These are phyloP conservation scores for Dynastes tityus DNA, from an alignment of 2,888 invertebrate species.

Conservation along the genomic window DNA sequence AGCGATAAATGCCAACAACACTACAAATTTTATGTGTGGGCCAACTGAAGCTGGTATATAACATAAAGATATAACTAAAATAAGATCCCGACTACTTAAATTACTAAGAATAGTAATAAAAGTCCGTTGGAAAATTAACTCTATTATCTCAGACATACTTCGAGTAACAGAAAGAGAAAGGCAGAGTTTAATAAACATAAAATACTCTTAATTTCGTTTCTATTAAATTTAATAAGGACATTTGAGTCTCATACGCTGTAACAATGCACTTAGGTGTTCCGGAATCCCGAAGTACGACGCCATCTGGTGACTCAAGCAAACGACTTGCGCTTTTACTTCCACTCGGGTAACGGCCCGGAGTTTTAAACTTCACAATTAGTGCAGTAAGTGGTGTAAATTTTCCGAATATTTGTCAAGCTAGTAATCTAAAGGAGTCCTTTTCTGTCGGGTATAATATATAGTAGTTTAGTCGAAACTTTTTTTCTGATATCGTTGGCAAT, in stretches of 20 bases:
- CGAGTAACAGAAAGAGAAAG: constrained; percentile 2
- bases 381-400: constrained; percentile 42
- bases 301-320: constrained; percentile 4
- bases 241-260: constrained; percentile 52
- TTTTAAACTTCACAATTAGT: constrained; percentile 50
- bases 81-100: too few species aligned
- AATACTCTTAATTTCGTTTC: constrained; percentile 61
- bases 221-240: constrained; percentile 63
- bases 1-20: too few species aligned
- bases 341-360: constrained; percentile 12
- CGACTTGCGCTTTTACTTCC: constrained; percentile 42
- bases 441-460: constrained; percentile 13
- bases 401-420: constrained; percentile 24
- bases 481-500: not conserved
- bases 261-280: constrained; percentile 26
- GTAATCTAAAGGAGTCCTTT: constrained; percentile 6
- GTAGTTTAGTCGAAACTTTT: not conserved
- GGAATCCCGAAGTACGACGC: constrained; percentile 17
- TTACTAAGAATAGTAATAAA: too few species aligned
- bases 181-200: constrained; percentile 61
- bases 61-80: too few species aligned
- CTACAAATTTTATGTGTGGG: too few species aligned
- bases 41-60: too few species aligned
- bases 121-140: constrained; percentile 3
- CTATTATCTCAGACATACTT: not conserved